phyloP scores from a whole-genome alignment of 2,888 invertebrate species.

The Desoria tigrina region DNA sequence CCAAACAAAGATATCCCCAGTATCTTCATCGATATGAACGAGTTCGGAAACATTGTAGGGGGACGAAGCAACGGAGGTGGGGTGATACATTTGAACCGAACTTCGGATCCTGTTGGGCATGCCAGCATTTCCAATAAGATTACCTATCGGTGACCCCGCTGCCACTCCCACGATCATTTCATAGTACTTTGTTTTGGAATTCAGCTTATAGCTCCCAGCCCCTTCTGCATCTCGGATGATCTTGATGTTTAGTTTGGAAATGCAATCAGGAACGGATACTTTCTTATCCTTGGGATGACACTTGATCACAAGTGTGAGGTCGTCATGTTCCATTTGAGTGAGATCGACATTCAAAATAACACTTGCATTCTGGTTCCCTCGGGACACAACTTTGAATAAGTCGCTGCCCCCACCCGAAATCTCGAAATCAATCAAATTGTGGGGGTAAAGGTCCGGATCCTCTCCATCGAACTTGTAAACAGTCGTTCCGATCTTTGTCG shows the following conservation, averaged over 20 bases:
- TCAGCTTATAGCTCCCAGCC: slow-evolving; percentile 29
- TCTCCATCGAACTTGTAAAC: slow-evolving; percentile 70
- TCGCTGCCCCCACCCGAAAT: slow-evolving; percentile 51
- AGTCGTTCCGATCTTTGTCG: slow-evolving; percentile 66
- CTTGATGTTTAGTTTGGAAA: slow-evolving; percentile 47
- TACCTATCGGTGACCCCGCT: slow-evolving; percentile 46
- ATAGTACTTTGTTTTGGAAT: slow-evolving; percentile 42
- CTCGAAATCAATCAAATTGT: slow-evolving; percentile 49
- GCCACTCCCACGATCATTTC: slow-evolving; percentile 52
- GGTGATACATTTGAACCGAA: slow-evolving; percentile 50
- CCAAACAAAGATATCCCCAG: slow-evolving; percentile 53
- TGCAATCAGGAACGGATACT: slow-evolving; percentile 48
- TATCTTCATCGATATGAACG: slow-evolving; percentile 45
- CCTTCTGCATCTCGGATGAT: slow-evolving; percentile 40
- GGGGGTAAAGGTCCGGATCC: slow-evolving; percentile 67
- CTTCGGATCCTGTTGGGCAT: slow-evolving; percentile 46
- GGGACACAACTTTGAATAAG: slow-evolving; percentile 41
- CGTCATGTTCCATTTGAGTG: slow-evolving; percentile 47
- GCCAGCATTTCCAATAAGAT: slow-evolving; percentile 50
- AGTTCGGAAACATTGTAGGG: slow-evolving; percentile 48
- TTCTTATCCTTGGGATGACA: slow-evolving; percentile 50
- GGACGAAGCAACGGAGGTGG: slow-evolving; percentile 36
- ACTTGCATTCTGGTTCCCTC: slow-evolving; percentile 42
- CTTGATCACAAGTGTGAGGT: slow-evolving; percentile 47
- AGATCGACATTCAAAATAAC: slow-evolving; percentile 46